Evolutionary conservation across 2,113 vertebrate species (phyloP).

Genomic region (Indri indri): DNA sequence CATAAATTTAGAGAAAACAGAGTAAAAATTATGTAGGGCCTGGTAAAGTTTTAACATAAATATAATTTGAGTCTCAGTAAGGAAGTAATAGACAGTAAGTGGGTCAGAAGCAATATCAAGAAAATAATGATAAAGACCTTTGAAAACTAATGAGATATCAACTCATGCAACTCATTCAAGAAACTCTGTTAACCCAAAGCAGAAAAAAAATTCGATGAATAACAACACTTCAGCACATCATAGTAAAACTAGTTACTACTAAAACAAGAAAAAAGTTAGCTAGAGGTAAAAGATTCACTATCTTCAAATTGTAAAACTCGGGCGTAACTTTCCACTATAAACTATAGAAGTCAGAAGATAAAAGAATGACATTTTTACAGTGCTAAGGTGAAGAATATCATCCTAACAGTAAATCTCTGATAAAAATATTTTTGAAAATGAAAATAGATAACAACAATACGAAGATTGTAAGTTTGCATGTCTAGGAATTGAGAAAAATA

Average conservation of each 20-base stretch:
- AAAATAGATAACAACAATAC: neutral
- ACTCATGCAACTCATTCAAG: neutral
- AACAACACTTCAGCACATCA: neutral
- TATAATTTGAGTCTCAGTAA: neutral
- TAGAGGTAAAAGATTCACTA: neutral
- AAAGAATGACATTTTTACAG: neutral
- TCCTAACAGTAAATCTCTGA: neutral
- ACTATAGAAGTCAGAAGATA: neutral
- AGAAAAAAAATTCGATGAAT: neutral
- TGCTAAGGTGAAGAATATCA: neutral
- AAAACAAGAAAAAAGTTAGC: neutral
- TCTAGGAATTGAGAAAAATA: neutral
- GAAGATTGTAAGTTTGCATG: neutral
- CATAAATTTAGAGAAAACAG: neutral
- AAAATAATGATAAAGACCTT: neutral
- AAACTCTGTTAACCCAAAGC: neutral
- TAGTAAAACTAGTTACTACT: neutral
- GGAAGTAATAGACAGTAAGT: neutral
- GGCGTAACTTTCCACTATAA: neutral
- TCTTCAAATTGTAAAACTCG: neutral
- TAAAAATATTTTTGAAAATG: neutral
- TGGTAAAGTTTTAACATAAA: neutral
- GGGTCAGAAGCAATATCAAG: neutral
- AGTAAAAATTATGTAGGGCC: neutral
- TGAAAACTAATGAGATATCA: neutral